Evolutionary conservation across 2,113 vertebrate genomes (phyloP), one percentile per base, ranked within the genome.

Genomic region (Nothocercus nigrocapillus): DNA sequence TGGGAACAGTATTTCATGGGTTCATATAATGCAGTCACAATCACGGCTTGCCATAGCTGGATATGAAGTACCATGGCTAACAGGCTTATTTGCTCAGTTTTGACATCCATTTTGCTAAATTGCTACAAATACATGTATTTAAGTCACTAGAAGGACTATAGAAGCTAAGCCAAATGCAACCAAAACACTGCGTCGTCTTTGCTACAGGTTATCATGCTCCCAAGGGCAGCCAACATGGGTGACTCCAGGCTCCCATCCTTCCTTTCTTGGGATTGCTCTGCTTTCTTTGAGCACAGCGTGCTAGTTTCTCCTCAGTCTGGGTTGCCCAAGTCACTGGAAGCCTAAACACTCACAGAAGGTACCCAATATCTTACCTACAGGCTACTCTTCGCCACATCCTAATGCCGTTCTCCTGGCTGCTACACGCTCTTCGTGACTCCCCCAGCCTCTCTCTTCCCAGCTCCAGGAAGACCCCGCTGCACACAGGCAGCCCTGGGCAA

Each of bases 351-450:
- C n/a, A 6, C 4, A 79, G 12, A 32, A 49, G 51, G 21, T 38
- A 13, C 18, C 44, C 24, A 30, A 76, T 1, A 0, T 7, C n/a
- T n/a, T 69, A 44, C 20, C 49, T 21, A 7, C 0, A 0, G 7
- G 34, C 15, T 40, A 8, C 6, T 30, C 45, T 77, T 45, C 49
- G 24, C 51, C 21, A 10, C 27, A 82, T 1, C 25, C 70, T 9
- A 51, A 53, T 1, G 16, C 2, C 34, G 32, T 6, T 44, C 6
- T 36, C 36, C 53, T 73, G 66, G 32, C 70, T 72, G 67, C 77
- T 77, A 32, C 30, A 45, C 38, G 32, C 72, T 76, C 32, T 58
- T 69, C 21, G 0, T 0, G 20, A 54, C 54, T 90, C 36, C 81
- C 44, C 62, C n/a, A n/a, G 53, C 63, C 87, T 66, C 79, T 88